Evolutionary conservation across 2,113 vertebrate species (phyloP).

Genomic region (Thalassarche chlororhynchos): DNA sequence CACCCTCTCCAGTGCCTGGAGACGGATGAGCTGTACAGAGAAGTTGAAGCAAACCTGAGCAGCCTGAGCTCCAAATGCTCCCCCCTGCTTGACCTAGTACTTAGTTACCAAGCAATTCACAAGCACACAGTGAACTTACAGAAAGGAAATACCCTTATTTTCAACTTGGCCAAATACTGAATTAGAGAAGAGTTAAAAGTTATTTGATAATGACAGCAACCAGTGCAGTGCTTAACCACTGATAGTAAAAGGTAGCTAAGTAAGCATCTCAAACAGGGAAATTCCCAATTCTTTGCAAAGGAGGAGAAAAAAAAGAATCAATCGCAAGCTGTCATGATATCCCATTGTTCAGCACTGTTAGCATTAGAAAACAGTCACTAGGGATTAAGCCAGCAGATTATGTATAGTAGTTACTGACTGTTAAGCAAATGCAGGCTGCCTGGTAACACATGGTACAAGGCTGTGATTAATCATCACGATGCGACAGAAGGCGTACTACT

Average conservation of each 20-base stretch:
- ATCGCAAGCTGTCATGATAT: slow-evolving; percentile 14
- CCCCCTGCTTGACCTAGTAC: neutral
- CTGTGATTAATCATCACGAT: slow-evolving; percentile 55
- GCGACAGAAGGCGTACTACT: slow-evolving; percentile 22
- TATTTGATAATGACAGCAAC: neutral
- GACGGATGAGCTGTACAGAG: neutral
- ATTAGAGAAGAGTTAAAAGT: neutral
- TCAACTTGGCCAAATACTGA: neutral
- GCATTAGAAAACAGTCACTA: slow-evolving; percentile 31
- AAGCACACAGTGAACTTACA: neutral
- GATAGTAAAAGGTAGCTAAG: neutral
- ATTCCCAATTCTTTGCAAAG: neutral
- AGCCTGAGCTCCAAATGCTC: neutral
- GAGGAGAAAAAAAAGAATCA: neutral
- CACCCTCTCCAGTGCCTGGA: neutral
- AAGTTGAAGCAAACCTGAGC: neutral
- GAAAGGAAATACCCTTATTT: neutral
- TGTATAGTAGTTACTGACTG: neutral
- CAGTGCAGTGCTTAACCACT: neutral
- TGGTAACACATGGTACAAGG: slow-evolving; percentile 35
- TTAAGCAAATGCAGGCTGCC: slow-evolving; percentile 53
- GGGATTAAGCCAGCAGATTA: slow-evolving; percentile 28
- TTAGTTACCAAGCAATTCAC: neutral
- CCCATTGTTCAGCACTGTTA: slow-evolving; percentile 44
- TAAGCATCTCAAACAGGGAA: neutral